A percentile compares a stretch with the other conserved stretches of the same genome.
phyloP scores from a whole-genome alignment of 1,140 invertebrate genomes.

The Yoshiicerus persimilis region DNA sequence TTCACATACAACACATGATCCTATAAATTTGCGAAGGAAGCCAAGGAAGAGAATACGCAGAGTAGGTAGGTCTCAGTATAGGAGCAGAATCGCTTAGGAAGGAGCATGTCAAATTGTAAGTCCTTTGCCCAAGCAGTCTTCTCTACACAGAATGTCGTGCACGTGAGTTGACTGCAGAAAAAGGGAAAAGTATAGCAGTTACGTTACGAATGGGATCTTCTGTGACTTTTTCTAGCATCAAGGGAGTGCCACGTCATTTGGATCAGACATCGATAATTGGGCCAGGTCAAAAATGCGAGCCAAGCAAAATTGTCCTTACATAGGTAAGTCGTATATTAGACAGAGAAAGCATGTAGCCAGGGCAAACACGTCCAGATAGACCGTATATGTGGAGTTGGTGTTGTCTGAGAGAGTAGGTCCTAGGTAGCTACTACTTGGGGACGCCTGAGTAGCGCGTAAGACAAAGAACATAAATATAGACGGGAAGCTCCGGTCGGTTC shows the following conservation, averaged over 20 bases:
- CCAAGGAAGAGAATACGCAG: background rate
- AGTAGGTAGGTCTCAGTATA: background rate
- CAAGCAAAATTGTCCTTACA: background rate
- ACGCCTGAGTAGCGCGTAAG: too few relatives aligned
- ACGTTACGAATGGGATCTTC: background rate
- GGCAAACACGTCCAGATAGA: too few relatives aligned
- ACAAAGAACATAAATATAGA: too few relatives aligned
- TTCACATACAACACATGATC: background rate
- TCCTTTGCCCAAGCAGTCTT: background rate
- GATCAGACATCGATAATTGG: constrained; percentile 2
- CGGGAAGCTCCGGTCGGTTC: background rate
- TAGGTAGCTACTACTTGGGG: too few relatives aligned
- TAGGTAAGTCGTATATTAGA: background rate
- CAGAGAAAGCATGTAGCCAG: too few relatives aligned
- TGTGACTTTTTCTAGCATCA: background rate
- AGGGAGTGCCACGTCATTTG: background rate
- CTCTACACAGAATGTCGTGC: background rate
- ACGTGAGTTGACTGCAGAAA: background rate
- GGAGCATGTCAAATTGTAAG: background rate
- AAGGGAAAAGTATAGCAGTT: background rate
- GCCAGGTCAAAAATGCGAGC: background rate
- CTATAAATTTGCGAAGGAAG: background rate
- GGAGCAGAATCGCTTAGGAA: too few relatives aligned
- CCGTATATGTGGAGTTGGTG: too few relatives aligned
- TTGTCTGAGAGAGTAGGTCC: too few relatives aligned